Base-by-base conservation (phyloP, 2,888 invertebrate genomes). In the Sphinx pinastri region DNA sequence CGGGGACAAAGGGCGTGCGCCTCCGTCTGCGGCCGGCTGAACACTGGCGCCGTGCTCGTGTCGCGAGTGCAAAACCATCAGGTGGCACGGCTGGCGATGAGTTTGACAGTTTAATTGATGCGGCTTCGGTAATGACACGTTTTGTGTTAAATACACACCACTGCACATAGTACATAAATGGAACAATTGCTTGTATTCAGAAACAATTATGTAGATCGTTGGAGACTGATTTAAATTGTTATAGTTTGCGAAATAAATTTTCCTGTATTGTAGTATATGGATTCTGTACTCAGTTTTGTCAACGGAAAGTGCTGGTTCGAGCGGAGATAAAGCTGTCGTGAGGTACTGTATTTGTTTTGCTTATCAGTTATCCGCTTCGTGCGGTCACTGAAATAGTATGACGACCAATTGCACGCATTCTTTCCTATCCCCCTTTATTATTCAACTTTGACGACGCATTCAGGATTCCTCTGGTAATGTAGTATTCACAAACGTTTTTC, bases 1-100 rank as follows among this genome's bases (percentile, higher is more conserved):
- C 73, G 73, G 81, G 84, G 85, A 82, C 83, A 73, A 84, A 88
- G 88, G 88, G 84, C 92, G 92, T 88, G 88, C 89, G 88, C 76
- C 88, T 84, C 82, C 83, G 80, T 75, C 86, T 81, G 81, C 89
- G 84, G 81, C 81, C 84, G 83, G 84, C 79, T 79, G 81, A 81
- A 83, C 83, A 93, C 92, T 92, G 91, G 81, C 82, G 75, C 71
- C 76, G 75, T 73, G 73, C 69, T 63, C 70, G 70, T 55, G 69
- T 52, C 66, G 68, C 71, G 75, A 78, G 76, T 83, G 83, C 83
- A 82, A 78, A 83, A 76, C 83, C 81, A 84, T 82, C 88, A 89
- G 88, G 88, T 88, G 82, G 78, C 78, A 80, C 84, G 78, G 83
- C 84, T 78, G 76, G 79, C 75, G 76, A 78, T 73, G 74, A 75